These are phyloP conservation scores for Helogale parvula DNA, from an alignment of 2,113 vertebrate species.

Conservation along the genomic window DNA sequence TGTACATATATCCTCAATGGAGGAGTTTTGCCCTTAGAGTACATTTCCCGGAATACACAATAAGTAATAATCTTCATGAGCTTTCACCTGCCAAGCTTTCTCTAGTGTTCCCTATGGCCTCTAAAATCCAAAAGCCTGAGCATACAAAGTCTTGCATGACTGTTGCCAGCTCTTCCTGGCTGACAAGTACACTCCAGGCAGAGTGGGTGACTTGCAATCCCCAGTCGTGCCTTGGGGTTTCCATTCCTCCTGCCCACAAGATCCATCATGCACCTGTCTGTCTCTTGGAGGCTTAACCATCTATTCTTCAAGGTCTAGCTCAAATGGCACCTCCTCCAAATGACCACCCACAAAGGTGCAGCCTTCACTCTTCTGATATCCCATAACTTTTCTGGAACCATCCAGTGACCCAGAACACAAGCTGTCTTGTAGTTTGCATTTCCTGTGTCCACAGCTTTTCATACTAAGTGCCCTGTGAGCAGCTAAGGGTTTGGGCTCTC, in stretches of 20 bases:
- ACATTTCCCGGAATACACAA: not conserved
- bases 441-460: not conserved
- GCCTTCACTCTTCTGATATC: not conserved
- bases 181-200: not conserved
- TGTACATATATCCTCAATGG: not conserved
- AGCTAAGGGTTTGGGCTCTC: not conserved
- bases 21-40: not conserved
- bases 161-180: too few relatives aligned
- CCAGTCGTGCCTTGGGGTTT: not conserved
- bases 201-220: not conserved
- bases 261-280: not conserved
- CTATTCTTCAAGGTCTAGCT: not conserved
- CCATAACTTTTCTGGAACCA: not conserved
- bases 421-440: not conserved
- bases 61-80: not conserved
- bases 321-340: not conserved
- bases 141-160: rapidly evolving
- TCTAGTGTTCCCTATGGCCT: not conserved
- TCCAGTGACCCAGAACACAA: not conserved
- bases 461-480: too few relatives aligned
- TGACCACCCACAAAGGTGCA: not conserved
- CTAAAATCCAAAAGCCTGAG: not conserved
- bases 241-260: not conserved
- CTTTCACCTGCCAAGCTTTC: not conserved
- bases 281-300: not conserved